A percentile compares a stretch with the other conserved stretches of the same genome.
Evolutionary conservation across 2,888 invertebrate species (phyloP).

Genomic region (Daptonema setosum): DNA sequence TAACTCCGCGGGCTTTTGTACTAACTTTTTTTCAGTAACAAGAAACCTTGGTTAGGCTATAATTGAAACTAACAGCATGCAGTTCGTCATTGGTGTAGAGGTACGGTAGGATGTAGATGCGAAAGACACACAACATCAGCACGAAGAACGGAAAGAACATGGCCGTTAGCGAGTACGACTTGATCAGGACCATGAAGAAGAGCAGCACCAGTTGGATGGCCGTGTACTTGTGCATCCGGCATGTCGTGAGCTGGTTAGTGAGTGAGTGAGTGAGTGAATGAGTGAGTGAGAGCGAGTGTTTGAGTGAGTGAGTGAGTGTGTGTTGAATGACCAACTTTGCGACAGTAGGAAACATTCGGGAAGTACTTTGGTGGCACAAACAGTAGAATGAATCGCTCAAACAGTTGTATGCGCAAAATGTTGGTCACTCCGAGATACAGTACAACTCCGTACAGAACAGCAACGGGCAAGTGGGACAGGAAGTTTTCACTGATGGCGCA

Average conservation of each 20-base stretch:
- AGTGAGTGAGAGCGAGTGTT: too few species aligned
- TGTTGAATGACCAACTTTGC: too few species aligned
- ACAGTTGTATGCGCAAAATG: conserved; percentile 73
- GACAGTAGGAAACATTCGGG: conserved; percentile 64
- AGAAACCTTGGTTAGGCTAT: too few species aligned
- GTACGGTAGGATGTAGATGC: conserved; percentile 44
- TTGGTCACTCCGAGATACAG: conserved; percentile 73
- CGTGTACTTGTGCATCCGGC: conserved; percentile 79
- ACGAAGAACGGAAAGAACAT: conserved; percentile 77
- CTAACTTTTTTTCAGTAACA: too few species aligned
- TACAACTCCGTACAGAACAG: conserved; percentile 80
- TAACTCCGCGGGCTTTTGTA: too few species aligned
- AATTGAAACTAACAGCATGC: conserved; percentile 53
- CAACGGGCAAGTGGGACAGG: conserved; percentile 63
- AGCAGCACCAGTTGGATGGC: conserved; percentile 46
- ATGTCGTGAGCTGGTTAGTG: conserved; percentile 32
- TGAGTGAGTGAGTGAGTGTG: too few species aligned
- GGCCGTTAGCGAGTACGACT: conserved; percentile 55
- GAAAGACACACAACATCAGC: conserved; percentile 53
- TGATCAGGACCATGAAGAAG: conserved; percentile 40
- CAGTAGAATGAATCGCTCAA: conserved; percentile 61
- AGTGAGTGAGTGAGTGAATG: too few species aligned
- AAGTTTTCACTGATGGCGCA: conserved; percentile 31
- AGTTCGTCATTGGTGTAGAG: conserved; percentile 60
- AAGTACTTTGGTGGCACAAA: conserved; percentile 86